Base-by-base conservation (phyloP, 2,113 vertebrate species). In the Stictonetta naevosa region DNA sequence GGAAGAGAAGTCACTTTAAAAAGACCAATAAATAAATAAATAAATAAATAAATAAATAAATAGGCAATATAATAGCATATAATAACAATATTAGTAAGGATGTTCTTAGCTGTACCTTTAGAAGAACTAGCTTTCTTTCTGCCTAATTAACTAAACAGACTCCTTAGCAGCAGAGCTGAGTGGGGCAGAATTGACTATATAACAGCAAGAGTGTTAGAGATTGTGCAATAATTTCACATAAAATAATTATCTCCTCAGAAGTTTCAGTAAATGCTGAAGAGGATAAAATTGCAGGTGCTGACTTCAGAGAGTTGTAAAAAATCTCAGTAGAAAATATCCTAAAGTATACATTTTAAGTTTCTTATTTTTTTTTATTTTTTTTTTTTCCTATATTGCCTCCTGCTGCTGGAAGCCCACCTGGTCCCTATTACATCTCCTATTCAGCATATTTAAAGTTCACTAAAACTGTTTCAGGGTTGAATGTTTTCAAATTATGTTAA, bases 281-380 rank as follows among this genome's bases (percentile, higher is more conserved):
- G 28, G 48, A 82, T 46, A 93, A 97, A 96, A 93, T 66, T 82
- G 62, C 95, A 97, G 88, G 80, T 97, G 93, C 88, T 95, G 91
- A 92, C 92, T 93, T 93, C 53, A 88, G 83, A 93, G 76, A 79
- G 58, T 33, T 96, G 33, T 86, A 86, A 84, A 94, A 91, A 93
- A 19, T 59, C 90, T 92, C 72, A 74, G 40, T 75, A 88, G 73
- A 92, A 95, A 93, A 91, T 88, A 94, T 80, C 55, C 33, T 81
- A 88, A 94, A 95, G 22, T 58, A 67, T 76, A 86, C 33, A 52
- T 91, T 95, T 85, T 80, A 62, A 36, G 18, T 90, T 92, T 90
- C 67, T 84, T 34, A 80, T 81, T 93, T 60, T 93, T 83, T 92
- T 93, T 83, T 90, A 46, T 88, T 81, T 93, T 60, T 93, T 83